These are phyloP conservation scores for Geococcyx californianus DNA, from an alignment of 2,113 vertebrate species.

Conservation along the genomic window DNA sequence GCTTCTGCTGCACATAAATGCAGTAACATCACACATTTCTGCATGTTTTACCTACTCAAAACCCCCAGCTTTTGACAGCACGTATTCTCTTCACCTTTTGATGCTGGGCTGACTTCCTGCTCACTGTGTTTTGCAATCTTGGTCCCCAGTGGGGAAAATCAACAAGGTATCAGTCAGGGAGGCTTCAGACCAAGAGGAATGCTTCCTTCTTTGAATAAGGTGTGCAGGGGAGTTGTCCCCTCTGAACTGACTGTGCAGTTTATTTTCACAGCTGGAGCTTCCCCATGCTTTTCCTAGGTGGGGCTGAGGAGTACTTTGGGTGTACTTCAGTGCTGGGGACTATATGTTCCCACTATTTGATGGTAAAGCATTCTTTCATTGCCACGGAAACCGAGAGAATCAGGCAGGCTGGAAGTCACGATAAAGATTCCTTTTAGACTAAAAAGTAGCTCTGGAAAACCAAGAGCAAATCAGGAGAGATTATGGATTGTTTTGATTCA, in stretches of 20 bases:
- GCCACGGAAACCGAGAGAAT: neutral
- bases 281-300: neutral
- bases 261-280: neutral
- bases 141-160: neutral
- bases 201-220: neutral
- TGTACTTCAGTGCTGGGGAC: fast-evolving
- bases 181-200: neutral
- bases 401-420: fast-evolving
- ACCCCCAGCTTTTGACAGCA: neutral
- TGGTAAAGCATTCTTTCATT: neutral
- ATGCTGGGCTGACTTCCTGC: neutral
- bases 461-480: neutral
- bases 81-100: neutral
- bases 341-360: neutral
- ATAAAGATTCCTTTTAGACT: neutral
- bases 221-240: neutral
- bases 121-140: neutral
- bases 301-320: neutral
- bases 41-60: neutral
- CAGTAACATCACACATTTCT: neutral
- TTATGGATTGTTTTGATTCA: neutral
- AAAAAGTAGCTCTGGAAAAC: neutral
- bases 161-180: neutral
- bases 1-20: neutral
- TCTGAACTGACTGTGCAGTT: neutral